phyloP scores from a whole-genome alignment of 2,113 vertebrate genomes.

The Coregonus clupeaformis region DNA sequence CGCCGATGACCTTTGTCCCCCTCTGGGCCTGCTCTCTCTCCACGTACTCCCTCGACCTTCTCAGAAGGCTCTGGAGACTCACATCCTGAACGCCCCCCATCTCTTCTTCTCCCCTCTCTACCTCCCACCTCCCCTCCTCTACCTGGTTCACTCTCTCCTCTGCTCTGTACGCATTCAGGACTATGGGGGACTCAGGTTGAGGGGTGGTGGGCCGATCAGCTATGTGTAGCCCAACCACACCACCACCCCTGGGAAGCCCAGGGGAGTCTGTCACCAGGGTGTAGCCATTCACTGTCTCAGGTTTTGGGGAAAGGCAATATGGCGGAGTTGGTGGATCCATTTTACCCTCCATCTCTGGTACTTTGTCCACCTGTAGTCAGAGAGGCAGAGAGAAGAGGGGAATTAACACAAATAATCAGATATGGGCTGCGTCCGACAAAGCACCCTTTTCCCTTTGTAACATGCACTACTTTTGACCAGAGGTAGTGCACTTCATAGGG shows the following conservation, averaged over 20 bases:
- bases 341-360: constrained; percentile 36
- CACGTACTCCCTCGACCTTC: constrained; percentile 84
- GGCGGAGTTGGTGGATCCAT: constrained; percentile 42
- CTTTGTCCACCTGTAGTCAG: constrained; percentile 69
- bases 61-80: constrained; percentile 88
- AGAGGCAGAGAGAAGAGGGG: neutral
- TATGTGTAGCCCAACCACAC: constrained; percentile 32
- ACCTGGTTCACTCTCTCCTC: constrained; percentile 29
- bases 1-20: constrained; percentile 58
- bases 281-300: constrained; percentile 58
- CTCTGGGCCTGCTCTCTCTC: constrained; percentile 80
- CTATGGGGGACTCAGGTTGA: constrained; percentile 4
- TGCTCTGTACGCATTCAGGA: constrained; percentile 31
- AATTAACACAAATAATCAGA: too few species aligned
- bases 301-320: constrained; percentile 46
- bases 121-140: constrained; percentile 26
- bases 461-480: too few species aligned
- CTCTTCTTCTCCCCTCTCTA: constrained; percentile 37
- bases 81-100: constrained; percentile 59
- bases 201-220: constrained; percentile 6
- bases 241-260: constrained; percentile 40
- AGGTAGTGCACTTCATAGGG: too few species aligned
- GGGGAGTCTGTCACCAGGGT: constrained; percentile 59
- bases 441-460: too few species aligned
- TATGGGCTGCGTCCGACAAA: too few species aligned